Conservation (phyloP, 2,113 vertebrate species). For the Phalacrocorax aristotelis region DNA sequence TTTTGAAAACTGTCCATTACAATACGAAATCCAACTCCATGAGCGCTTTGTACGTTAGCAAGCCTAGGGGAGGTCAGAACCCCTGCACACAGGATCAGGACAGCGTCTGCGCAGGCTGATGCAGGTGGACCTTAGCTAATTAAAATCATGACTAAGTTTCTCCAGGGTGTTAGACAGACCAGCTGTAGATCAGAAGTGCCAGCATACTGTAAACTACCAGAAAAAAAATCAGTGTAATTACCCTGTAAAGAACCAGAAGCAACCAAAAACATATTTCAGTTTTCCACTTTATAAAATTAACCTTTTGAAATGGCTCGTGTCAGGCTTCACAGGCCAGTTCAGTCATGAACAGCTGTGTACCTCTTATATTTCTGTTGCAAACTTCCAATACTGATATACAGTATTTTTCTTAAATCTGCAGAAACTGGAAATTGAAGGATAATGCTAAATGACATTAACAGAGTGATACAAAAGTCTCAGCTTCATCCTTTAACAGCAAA, state of each 20-base stretch:
- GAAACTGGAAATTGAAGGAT: neutral
- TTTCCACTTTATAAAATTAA: neutral
- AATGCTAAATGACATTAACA: neutral
- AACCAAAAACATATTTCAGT: neutral
- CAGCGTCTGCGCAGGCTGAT: neutral
- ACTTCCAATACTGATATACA: neutral
- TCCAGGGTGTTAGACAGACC: neutral
- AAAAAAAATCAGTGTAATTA: neutral
- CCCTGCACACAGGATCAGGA: neutral
- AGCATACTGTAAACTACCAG: neutral
- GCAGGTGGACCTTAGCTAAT: neutral
- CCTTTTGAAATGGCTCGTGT: neutral
- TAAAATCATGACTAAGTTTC: neutral
- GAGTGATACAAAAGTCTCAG: fast-evolving
- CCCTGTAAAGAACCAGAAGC: neutral
- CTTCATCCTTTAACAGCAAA: neutral
- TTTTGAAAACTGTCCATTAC: neutral
- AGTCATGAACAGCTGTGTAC: neutral
- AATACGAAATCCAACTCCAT: neutral
- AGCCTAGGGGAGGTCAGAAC: neutral
- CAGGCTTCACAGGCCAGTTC: neutral
- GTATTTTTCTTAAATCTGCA: neutral
- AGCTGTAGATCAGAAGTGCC: neutral
- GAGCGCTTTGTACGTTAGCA: neutral
- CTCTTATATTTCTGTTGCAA: neutral